Evolutionary conservation across 1,140 invertebrate genomes (phyloP).

Genomic region (Caenorhabditis briggsae): DNA sequence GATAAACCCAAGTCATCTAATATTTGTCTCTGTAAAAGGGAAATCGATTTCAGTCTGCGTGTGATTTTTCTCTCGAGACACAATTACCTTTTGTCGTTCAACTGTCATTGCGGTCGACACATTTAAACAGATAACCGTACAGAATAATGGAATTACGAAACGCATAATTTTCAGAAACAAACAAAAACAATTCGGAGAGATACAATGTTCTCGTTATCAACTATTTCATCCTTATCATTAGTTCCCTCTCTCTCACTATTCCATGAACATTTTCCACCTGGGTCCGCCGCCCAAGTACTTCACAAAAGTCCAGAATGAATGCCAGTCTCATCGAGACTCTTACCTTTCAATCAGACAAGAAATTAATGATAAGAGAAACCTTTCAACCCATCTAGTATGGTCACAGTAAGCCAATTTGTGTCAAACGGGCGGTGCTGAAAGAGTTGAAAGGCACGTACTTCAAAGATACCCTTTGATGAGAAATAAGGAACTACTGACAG

Average conservation of each 20-base stretch:
- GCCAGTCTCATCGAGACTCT: slow-evolving; percentile 9
- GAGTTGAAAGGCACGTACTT: slow-evolving; percentile 19
- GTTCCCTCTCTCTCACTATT: neutral
- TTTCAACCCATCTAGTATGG: neutral
- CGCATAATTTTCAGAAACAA: neutral
- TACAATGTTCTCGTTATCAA: neutral
- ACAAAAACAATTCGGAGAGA: neutral
- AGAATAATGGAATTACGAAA: neutral
- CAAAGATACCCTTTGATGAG: slow-evolving; percentile 23
- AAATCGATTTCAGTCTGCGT: neutral
- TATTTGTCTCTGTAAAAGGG: neutral
- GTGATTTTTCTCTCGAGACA: neutral
- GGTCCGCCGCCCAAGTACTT: neutral
- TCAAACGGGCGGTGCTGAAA: neutral
- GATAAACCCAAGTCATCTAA: neutral
- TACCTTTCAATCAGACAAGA: slow-evolving; percentile 20
- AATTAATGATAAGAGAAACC: neutral
- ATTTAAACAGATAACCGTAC: slow-evolving; percentile 6
- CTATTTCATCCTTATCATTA: neutral
- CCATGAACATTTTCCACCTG: slow-evolving; percentile 5
- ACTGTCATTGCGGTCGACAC: neutral
- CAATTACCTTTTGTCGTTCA: slow-evolving; percentile 30
- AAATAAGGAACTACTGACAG: slow-evolving; percentile 6
- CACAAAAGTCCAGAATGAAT: neutral
- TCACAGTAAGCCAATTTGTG: slow-evolving; percentile 8